phyloP scores from a whole-genome alignment of 1,140 invertebrate genomes.

The Geopemphigus sp. region DNA sequence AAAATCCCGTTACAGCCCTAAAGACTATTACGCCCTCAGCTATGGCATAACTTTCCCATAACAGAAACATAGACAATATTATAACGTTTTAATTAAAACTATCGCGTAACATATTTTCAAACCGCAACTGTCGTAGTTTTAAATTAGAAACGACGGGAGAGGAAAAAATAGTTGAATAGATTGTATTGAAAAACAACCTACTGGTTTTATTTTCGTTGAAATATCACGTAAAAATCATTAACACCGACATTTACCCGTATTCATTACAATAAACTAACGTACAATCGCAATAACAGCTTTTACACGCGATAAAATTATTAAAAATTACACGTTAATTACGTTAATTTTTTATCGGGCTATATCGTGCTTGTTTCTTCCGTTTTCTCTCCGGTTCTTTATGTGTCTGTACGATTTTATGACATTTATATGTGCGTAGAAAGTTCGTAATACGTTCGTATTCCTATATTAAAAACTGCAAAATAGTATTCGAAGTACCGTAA shows the following conservation, averaged over 20 bases:
- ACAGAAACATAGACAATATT: not conserved
- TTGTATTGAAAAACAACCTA: not conserved
- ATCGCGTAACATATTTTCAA: not conserved
- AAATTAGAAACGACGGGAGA: conserved; percentile 13
- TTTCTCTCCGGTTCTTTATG: not conserved
- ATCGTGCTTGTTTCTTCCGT: not conserved
- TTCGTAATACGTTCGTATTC: not conserved
- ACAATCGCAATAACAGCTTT: not conserved
- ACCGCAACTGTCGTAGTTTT: not conserved
- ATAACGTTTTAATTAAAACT: not conserved
- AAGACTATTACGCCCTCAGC: not conserved
- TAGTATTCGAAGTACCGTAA: not conserved
- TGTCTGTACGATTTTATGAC: not conserved
- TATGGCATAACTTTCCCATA: not conserved
- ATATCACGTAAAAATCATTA: not conserved
- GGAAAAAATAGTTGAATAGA: not conserved
- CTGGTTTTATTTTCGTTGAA: not conserved
- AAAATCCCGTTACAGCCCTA: too few relatives aligned
- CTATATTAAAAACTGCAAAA: not conserved
- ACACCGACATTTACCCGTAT: not conserved
- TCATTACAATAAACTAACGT: not conserved
- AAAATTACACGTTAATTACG: not conserved
- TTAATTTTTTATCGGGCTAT: not conserved
- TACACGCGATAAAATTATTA: not conserved
- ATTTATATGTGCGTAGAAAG: not conserved